A percentile compares a stretch with the other conserved stretches of the same genome.
Conservation (phyloP, 2,888 invertebrate species). For the Choreutis nemorana region DNA sequence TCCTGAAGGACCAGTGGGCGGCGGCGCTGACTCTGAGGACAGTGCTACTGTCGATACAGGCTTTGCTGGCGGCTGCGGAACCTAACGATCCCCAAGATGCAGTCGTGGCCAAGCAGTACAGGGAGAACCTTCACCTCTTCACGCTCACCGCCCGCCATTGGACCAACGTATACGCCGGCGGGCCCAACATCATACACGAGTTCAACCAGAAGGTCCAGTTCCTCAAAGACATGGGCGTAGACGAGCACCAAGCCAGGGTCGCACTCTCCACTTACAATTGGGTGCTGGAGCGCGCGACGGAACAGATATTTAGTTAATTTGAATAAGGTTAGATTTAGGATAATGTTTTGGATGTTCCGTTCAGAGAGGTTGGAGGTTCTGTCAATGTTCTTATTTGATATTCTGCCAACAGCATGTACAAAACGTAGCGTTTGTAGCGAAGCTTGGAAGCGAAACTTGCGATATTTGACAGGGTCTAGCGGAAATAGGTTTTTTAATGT, state of each 20-base stretch:
- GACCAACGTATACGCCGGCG: conserved; percentile 94
- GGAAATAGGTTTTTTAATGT: too few relatives aligned
- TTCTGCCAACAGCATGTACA: too few relatives aligned
- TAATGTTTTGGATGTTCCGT: too few relatives aligned
- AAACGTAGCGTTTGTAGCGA: too few relatives aligned
- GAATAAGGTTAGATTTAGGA: too few relatives aligned
- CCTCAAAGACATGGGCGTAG: conserved; percentile 93
- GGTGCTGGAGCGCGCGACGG: conserved; percentile 92
- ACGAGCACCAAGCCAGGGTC: conserved; percentile 86
- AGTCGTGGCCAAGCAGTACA: conserved; percentile 97
- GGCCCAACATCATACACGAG: conserved; percentile 67
- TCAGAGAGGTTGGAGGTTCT: too few relatives aligned
- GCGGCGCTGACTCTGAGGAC: conserved; percentile 98
- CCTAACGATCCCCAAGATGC: conserved; percentile 96
- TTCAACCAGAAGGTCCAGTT: conserved; percentile 88
- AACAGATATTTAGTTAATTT: conserved; percentile 59
- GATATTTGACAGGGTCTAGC: too few relatives aligned
- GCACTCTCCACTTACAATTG: conserved; percentile 93
- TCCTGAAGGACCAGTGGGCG: conserved; percentile 98
- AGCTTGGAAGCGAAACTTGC: too few relatives aligned
- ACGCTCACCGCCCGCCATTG: conserved; percentile 93
- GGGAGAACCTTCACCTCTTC: conserved; percentile 87
- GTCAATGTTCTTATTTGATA: too few relatives aligned
- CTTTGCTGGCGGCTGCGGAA: conserved; percentile 89
- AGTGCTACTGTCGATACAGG: conserved; percentile 94